Evolutionary conservation across 2,888 invertebrate genomes (phyloP).

Genomic region (Deroplatys truncata): DNA sequence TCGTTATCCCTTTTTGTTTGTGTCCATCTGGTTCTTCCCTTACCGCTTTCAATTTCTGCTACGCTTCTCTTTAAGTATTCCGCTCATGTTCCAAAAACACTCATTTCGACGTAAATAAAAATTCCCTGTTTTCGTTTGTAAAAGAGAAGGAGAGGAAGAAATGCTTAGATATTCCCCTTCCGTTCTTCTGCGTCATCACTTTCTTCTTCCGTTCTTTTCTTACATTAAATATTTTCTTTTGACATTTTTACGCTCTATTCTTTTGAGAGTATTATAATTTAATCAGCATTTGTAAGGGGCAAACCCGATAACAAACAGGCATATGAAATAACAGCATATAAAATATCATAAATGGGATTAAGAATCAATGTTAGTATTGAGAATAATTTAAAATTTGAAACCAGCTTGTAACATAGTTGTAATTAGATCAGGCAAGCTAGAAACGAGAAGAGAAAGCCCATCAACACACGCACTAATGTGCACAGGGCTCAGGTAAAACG

Average conservation of each 20-base stretch:
- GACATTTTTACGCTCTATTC: neutral
- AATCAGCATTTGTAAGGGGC: too few species aligned
- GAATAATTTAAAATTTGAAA: too few species aligned
- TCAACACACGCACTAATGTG: too few species aligned
- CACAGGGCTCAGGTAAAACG: too few species aligned
- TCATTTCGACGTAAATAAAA: constrained; percentile 10
- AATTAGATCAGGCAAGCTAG: too few species aligned
- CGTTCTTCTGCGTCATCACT: neutral
- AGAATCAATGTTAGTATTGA: too few species aligned
- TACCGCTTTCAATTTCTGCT: neutral
- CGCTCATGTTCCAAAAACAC: neutral
- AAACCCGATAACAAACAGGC: too few species aligned
- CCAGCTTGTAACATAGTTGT: too few species aligned
- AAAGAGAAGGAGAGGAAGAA: neutral
- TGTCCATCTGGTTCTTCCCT: neutral
- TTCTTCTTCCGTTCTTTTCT: neutral
- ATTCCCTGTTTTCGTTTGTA: neutral
- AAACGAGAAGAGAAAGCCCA: too few species aligned
- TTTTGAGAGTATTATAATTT: too few species aligned
- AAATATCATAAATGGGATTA: too few species aligned
- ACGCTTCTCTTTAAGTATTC: neutral
- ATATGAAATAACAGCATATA: too few species aligned
- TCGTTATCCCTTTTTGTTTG: neutral
- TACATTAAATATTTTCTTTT: neutral
- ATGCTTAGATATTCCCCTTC: constrained; percentile 1